Evolutionary conservation across 2,797 vertebrate genomes (phyloP).

Genomic region (Thripadectes ignobilis): DNA sequence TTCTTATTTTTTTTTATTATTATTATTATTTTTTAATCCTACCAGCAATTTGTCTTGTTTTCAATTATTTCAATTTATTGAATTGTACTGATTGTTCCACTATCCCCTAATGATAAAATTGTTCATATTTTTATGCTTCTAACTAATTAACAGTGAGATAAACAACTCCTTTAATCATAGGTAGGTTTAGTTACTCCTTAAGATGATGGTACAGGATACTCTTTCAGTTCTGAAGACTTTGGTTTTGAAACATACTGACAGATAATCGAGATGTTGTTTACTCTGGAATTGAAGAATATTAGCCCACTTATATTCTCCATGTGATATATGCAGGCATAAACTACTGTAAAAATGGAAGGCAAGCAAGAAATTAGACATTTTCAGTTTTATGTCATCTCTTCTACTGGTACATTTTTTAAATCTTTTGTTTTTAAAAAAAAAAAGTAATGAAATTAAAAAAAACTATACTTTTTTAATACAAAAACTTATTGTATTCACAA

Average conservation of each 20-base stretch:
- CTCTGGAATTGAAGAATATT: not conserved
- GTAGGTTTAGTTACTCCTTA: not conserved
- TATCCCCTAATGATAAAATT: not conserved
- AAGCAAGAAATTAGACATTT: not conserved
- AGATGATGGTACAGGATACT: not conserved
- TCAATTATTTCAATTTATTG: not conserved
- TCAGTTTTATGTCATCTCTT: not conserved
- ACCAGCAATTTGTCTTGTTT: not conserved
- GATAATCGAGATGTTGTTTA: not conserved
- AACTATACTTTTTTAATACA: not conserved
- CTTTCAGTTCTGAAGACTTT: not conserved
- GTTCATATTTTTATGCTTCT: not conserved
- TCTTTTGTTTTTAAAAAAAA: not conserved
- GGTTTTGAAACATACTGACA: not conserved
- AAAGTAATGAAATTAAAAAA: not conserved
- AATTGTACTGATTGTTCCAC: not conserved
- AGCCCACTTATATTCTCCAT: not conserved
- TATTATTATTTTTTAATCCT: not conserved
- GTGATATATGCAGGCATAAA: not conserved
- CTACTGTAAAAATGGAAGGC: not conserved
- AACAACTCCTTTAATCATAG: not conserved
- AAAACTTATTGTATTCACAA: slow-evolving; percentile 22
- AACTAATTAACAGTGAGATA: not conserved
- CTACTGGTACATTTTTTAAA: not conserved
- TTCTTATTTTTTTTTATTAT: not conserved